These are phyloP conservation scores for Rhinella marina DNA, from an alignment of 2,797 vertebrate genomes.

Conservation along the genomic window DNA sequence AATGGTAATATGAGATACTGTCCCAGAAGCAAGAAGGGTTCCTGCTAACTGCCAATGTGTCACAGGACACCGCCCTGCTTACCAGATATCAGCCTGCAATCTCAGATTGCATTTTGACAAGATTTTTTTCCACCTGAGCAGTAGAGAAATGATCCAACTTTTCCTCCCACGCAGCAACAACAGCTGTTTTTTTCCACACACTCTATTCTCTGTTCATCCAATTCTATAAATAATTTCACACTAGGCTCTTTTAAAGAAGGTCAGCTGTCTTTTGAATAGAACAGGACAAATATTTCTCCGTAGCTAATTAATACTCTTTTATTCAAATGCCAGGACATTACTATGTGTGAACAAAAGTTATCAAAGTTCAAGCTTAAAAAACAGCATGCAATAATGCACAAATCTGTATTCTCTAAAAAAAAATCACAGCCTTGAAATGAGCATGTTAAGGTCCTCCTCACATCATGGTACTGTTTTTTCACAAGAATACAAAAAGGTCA, in stretches of 20 bases:
- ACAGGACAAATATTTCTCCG: slow-evolving; percentile 48
- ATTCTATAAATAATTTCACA: slow-evolving; percentile 57
- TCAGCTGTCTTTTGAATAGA: slow-evolving; percentile 45
- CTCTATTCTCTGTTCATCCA: slow-evolving; percentile 51
- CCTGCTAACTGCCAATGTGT: slow-evolving; percentile 40
- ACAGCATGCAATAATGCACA: not conserved
- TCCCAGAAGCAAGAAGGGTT: slow-evolving; percentile 50
- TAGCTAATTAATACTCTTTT: slow-evolving; percentile 32
- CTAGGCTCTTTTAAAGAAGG: slow-evolving; percentile 45
- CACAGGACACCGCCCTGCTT: slow-evolving; percentile 51
- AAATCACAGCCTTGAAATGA: not conserved
- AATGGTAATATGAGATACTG: slow-evolving; percentile 48
- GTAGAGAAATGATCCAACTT: slow-evolving; percentile 47
- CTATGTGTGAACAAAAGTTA: not conserved
- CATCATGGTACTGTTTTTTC: too few relatives aligned
- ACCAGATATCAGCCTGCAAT: slow-evolving; percentile 42
- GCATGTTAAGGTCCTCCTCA: too few relatives aligned
- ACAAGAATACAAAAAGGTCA: too few relatives aligned
- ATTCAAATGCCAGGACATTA: slow-evolving; percentile 25
- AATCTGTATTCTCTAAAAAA: too few relatives aligned
- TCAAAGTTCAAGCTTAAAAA: not conserved
- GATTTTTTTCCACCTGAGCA: slow-evolving; percentile 60
- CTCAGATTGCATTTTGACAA: slow-evolving; percentile 53
- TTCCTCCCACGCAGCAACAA: slow-evolving; percentile 56
- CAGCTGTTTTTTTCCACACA: slow-evolving; percentile 61